Evolutionary conservation across 2,797 vertebrate species (phyloP), one percentile per base, ranked within the genome.

Genomic region (Coluber constrictor): DNA sequence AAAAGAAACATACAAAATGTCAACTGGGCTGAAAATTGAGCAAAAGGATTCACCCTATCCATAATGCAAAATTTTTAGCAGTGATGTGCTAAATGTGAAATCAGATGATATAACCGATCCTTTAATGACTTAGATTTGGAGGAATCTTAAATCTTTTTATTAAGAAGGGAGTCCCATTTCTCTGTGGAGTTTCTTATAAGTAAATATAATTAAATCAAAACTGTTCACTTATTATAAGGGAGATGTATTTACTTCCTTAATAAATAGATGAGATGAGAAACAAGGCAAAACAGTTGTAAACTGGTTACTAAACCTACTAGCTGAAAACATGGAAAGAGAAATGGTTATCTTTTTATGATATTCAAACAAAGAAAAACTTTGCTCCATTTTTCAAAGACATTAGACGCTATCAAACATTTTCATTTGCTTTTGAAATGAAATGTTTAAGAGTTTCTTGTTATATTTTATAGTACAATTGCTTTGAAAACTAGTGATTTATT

Each of bases 321-420:
- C 6, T 32, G 66, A 15, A 32, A 70, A 32, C 29, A 32, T 70
- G 13, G n/a, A 32, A 70, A 70, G 66, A 70, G 13, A 70, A 70
- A 16, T 70, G 23, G 18, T 10, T 79, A 79, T 79, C 37, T 23
- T 79, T 79, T 79, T 79, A 43, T 23, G 20, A 79, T 59, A 51
- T 25, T 51, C 4, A 86, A 51, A 32, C 16, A 90, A 74, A 95
- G 91, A 90, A 2, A 90, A 94, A 32, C 2, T 93, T 94, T 93
- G 60, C 37, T 92, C 94, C 95, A 93, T 61, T 87, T 87, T 87
- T 95, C 18, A 2, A 89, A 83, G 88, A 63, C 89, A 93, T 27
- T 91, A 95, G 91, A 57, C 93, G 79, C 86, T 86, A 92, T 74
- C 59, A 93, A 56, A 90, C 51, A 94, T 93, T 63, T 89, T 47